A percentile compares a stretch with the other conserved stretches of the same genome.
Conservation (phyloP, 2,888 invertebrate species). For the Diarsia mendica region DNA sequence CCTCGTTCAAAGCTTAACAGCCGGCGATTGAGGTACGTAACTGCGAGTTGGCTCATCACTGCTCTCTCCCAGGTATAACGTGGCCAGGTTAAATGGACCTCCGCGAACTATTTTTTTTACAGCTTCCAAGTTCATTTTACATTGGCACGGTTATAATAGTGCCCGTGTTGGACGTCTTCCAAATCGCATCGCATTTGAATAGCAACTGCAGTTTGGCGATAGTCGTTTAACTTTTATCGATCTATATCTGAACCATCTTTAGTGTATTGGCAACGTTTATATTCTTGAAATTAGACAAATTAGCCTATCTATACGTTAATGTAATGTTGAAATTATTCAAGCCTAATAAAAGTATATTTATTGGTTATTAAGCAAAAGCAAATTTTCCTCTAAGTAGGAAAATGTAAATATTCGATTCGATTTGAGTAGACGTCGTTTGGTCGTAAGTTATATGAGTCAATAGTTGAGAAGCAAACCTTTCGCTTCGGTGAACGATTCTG, state of each 20-base stretch:
- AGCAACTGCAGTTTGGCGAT: conserved; percentile 80
- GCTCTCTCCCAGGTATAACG: conserved; percentile 79
- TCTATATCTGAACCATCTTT: conserved; percentile 65
- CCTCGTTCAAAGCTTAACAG: conserved; percentile 83
- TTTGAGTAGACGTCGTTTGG: conserved; percentile 37
- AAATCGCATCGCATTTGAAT: conserved; percentile 87
- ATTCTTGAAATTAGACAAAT: conserved; percentile 31
- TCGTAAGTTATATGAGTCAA: conserved; percentile 38
- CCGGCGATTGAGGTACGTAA: conserved; percentile 83
- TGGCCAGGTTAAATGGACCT: conserved; percentile 75
- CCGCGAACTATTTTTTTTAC: conserved; percentile 64
- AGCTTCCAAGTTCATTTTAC: conserved; percentile 70
- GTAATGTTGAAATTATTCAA: conserved; percentile 34
- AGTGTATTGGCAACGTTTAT: conserved; percentile 36
- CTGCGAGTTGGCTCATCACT: conserved; percentile 84
- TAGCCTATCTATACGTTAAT: conserved; percentile 40
- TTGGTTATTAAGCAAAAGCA: conserved; percentile 29
- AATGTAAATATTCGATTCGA: conserved; percentile 52
- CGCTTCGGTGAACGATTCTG: conserved; percentile 15
- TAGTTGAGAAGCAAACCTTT: conserved; percentile 33
- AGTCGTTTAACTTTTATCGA: conserved; percentile 80
- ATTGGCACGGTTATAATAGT: conserved; percentile 76
- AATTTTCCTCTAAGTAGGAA: conserved; percentile 29
- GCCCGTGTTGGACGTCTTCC: conserved; percentile 79
- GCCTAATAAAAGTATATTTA: conserved; percentile 49